Conservation (phyloP, 2,797 vertebrate species). For the Fratercula arctica region DNA sequence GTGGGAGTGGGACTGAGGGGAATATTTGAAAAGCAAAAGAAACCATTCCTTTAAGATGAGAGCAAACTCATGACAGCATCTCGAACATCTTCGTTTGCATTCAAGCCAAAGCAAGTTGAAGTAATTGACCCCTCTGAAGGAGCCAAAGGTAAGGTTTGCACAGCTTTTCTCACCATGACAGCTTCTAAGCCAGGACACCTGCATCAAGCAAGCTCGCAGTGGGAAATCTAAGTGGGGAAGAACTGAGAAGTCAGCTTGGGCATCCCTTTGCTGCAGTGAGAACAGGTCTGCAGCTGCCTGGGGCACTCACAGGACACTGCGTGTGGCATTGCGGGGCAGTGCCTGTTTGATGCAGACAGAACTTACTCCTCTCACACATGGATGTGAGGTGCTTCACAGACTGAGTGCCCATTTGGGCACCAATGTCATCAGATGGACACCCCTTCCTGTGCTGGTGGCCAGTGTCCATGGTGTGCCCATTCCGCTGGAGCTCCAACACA, state of each 20-base stretch:
- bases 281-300: not conserved
- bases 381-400: not conserved
- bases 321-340: not conserved
- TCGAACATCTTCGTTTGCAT: not conserved
- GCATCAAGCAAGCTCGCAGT: not conserved
- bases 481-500: not conserved
- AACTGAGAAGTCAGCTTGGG: not conserved
- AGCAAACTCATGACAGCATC: not conserved
- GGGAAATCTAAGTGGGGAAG: not conserved
- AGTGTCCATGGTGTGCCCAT: not conserved
- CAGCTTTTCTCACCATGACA: not conserved
- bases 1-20: not conserved
- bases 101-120: not conserved
- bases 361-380: not conserved
- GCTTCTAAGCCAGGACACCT: not conserved
- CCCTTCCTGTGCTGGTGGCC: not conserved
- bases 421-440: not conserved
- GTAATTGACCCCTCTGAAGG: not conserved
- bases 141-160: not conserved
- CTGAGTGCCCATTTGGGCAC: not conserved
- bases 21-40: not conserved
- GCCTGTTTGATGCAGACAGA: not conserved
- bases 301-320: not conserved
- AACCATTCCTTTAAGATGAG: not conserved
- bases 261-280: fast-evolving